phyloP scores from a whole-genome alignment of 2,888 invertebrate genomes.

The Scaptomyza flava region DNA sequence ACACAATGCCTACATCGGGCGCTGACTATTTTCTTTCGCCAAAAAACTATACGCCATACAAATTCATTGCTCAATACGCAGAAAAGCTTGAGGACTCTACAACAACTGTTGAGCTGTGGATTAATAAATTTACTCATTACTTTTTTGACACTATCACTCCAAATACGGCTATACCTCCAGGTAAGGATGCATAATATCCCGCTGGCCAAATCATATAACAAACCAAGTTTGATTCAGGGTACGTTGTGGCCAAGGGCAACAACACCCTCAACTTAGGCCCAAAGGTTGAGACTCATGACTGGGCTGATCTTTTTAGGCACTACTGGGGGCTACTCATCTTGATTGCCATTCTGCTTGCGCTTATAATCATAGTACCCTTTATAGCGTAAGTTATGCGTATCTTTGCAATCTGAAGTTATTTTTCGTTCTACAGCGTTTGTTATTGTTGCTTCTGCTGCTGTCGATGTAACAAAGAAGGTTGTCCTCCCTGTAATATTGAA shows the following conservation, averaged over 20 bases:
- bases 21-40: too few species aligned
- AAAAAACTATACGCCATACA: background rate
- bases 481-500: background rate
- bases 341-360: background rate
- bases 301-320: background rate
- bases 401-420: too few species aligned
- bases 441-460: background rate
- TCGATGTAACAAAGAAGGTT: background rate
- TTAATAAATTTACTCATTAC: background rate
- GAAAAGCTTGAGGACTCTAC: accelerated
- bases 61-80: background rate
- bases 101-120: background rate
- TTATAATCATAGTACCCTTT: background rate
- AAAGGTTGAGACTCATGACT: background rate
- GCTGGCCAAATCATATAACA: background rate
- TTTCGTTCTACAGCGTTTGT: too few species aligned
- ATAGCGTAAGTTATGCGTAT: background rate
- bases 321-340: background rate
- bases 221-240: background rate
- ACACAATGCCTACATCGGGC: too few species aligned
- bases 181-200: background rate
- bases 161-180: background rate
- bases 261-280: background rate
- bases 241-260: background rate
- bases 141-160: background rate